Evolutionary conservation across 2,888 invertebrate genomes (phyloP), one percentile per base, ranked within the genome.

Genomic region (Meiosimyza decipiens): DNA sequence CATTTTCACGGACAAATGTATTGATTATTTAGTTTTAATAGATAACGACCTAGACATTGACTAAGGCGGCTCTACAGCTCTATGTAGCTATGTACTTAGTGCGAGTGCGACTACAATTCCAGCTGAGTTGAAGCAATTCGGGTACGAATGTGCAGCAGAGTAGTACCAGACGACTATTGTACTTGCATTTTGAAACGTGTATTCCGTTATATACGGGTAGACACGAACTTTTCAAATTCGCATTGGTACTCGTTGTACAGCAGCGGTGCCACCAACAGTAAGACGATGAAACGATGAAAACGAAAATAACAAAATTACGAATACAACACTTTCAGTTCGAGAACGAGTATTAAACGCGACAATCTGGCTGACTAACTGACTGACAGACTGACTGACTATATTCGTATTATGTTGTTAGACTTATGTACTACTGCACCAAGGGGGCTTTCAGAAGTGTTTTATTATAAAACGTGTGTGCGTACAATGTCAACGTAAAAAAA

Each of bases 401-500:
- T 55, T 18, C 49, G 28, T 40, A 40, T 40, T 40, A n/a, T 47
- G n/a, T n/a, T 52, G 22, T 47, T 65, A n/a, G 40, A 22, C 15
- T n/a, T 40, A 47, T 47, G 6, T 40, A 15, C 16, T 18, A 64
- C 47, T 33, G 57, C 22, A 18, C 40, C 28, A 15, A n/a, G 28
- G 51, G 50, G 65, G 22, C 40, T 40, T 40, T 40, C 40, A 40
- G 40, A 40, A 40, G 6, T 40, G 40, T 9, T 40, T 40, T 40
- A 40, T 40, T 40, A 9, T 40, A 40, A 40, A 40, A 52, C 50
- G 70, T 52, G 62, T 52, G 22, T 60, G 51, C 59, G 69, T 60
- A 77, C 79, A 79, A 79, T 79, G 79, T 74, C 79, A 78, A 76
- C 75, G n/a, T 65, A 22, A 63, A 75, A 77, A 77, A 75, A 79